These are phyloP conservation scores for Trachelus troglodyta DNA, from an alignment of 2,888 invertebrate species.

Conservation along the genomic window DNA sequence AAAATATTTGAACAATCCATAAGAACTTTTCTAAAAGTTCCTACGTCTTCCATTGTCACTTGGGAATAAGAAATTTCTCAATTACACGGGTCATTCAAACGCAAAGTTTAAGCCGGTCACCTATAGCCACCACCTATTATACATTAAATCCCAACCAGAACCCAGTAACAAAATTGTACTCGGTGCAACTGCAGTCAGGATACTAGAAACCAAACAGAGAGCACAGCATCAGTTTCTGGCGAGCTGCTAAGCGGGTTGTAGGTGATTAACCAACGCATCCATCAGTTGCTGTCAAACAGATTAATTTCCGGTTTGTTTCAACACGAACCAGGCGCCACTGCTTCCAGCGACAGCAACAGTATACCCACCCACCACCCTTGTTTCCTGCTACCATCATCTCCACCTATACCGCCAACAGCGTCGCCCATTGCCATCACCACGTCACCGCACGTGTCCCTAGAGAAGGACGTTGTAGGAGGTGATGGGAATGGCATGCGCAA, in stretches of 20 bases:
- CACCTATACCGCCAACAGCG: background rate
- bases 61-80: background rate
- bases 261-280: constrained; percentile 13
- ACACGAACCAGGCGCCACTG: background rate
- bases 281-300: constrained; percentile 11
- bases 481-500: background rate
- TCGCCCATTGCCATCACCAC: background rate
- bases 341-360: background rate
- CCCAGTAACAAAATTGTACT: background rate
- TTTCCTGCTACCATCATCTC: background rate
- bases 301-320: constrained; percentile 14
- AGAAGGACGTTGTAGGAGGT: background rate
- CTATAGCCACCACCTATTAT: background rate
- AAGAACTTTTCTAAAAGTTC: background rate
- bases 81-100: background rate
- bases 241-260: constrained; percentile 1
- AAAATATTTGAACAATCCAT: background rate
- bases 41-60: background rate
- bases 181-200: background rate
- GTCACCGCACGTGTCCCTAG: background rate
- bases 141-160: background rate
- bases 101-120: background rate
- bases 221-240: background rate
- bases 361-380: background rate
- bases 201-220: background rate